phyloP scores from a whole-genome alignment of 1,140 invertebrate genomes.

The Drosophila nikananu region DNA sequence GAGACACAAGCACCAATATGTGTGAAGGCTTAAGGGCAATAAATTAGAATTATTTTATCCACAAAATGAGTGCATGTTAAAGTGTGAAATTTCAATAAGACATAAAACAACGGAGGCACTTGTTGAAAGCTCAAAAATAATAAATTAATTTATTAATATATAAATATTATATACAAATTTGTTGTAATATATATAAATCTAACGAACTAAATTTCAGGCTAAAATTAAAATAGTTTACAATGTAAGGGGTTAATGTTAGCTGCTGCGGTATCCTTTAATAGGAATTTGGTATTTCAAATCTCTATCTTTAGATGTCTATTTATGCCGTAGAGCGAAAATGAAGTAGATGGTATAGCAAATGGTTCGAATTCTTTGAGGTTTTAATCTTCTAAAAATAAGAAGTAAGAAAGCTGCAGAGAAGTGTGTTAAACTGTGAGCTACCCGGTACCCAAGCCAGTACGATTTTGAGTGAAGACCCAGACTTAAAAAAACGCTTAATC shows the following conservation, averaged over 20 bases:
- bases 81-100: conserved; percentile 12
- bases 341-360: conserved; percentile 13
- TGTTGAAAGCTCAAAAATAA: conserved; percentile 24
- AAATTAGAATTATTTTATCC: conserved; percentile 6
- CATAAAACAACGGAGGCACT: conserved; percentile 19
- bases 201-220: background rate
- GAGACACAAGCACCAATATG: background rate
- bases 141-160: conserved; percentile 57
- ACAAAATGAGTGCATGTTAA: too few relatives aligned
- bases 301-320: conserved; percentile 49
- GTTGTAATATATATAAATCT: background rate
- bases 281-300: conserved; percentile 28
- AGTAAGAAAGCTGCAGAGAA: background rate
- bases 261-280: conserved; percentile 8
- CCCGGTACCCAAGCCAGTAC: too few relatives aligned
- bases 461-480: too few relatives aligned
- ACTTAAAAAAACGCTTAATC: too few relatives aligned
- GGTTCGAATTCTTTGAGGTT: conserved; percentile 4
- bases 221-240: background rate
- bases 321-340: background rate
- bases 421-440: background rate
- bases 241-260: background rate
- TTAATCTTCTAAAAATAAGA: conserved; percentile 15
- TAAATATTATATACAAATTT: conserved; percentile 8
- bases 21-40: conserved; percentile 11